phyloP scores from a whole-genome alignment of 1,140 invertebrate species.

The Magallana angulata region DNA sequence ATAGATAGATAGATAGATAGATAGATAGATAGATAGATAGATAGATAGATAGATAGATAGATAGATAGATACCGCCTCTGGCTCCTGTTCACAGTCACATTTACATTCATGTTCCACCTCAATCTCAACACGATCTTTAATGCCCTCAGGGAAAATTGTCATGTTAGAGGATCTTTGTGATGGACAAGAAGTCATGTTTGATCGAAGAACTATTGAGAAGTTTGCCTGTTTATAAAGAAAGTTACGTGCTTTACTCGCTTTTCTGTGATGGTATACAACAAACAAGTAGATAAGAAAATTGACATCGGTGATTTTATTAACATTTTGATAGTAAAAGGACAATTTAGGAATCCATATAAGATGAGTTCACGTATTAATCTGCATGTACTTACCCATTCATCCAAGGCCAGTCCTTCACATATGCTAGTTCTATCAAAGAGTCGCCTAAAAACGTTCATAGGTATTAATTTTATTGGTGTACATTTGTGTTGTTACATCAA shows the following conservation, averaged over 20 bases:
- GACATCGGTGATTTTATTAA: too few relatives aligned
- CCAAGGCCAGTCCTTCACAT: too few relatives aligned
- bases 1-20: too few relatives aligned
- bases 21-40: too few relatives aligned
- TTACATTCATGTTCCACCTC: slow-evolving; percentile 93
- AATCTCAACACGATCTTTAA: slow-evolving; percentile 91
- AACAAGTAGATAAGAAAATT: slow-evolving; percentile 3
- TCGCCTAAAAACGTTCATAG: neutral
- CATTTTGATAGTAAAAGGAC: too few relatives aligned
- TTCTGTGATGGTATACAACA: neutral
- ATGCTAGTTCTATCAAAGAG: neutral
- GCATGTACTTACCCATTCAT: neutral
- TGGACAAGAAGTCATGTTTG: slow-evolving; percentile 81
- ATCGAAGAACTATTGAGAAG: neutral
- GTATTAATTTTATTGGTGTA: too few relatives aligned
- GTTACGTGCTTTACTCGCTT: too few relatives aligned
- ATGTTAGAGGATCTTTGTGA: slow-evolving; percentile 83
- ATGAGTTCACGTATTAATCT: too few relatives aligned
- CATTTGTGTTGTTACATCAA: too few relatives aligned
- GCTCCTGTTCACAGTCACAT: slow-evolving; percentile 85
- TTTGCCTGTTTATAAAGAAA: slow-evolving; percentile 68
- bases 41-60: too few relatives aligned
- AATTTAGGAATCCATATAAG: too few relatives aligned
- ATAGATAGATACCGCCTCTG: slow-evolving; percentile 46
- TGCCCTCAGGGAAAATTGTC: slow-evolving; percentile 93